These are phyloP conservation scores for Lepidurus packardi DNA, from an alignment of 1,140 invertebrate genomes.

Conservation along the genomic window DNA sequence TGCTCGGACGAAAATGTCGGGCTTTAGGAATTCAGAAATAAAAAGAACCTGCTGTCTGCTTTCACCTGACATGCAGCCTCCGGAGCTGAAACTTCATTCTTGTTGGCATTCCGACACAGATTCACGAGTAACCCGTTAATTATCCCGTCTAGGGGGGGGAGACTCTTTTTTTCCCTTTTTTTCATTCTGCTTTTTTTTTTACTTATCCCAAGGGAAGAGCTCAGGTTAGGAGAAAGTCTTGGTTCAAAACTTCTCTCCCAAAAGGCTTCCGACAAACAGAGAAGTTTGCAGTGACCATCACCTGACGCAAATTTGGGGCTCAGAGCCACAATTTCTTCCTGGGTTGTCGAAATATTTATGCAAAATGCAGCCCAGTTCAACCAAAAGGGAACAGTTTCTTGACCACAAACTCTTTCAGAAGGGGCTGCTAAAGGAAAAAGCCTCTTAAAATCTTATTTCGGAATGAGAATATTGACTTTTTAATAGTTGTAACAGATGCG, in stretches of 20 bases:
- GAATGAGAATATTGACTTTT: no score
- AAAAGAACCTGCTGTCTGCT: background rate
- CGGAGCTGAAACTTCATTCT: background rate
- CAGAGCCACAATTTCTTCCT: no score
- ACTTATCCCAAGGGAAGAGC: background rate
- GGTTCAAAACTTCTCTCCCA: background rate
- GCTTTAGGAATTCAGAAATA: background rate
- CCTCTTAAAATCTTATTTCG: no score
- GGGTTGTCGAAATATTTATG: no score
- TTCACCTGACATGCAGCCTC: conserved; percentile 12
- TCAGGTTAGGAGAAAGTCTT: background rate
- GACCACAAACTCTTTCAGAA: no score
- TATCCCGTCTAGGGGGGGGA: conserved; percentile 6
- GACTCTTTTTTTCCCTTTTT: background rate
- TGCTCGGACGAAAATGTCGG: background rate
- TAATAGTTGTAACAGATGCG: no score
- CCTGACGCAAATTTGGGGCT: no score
- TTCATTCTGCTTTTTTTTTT: conserved; percentile 4
- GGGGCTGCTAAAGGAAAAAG: no score
- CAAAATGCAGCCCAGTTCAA: no score
- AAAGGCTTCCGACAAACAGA: background rate
- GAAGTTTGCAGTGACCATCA: background rate
- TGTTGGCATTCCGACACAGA: conserved; percentile 21
- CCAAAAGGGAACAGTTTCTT: no score
- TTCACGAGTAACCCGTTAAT: conserved; percentile 18